Base-by-base conservation (phyloP, 2,113 vertebrate species). In the Symphodus melops region DNA sequence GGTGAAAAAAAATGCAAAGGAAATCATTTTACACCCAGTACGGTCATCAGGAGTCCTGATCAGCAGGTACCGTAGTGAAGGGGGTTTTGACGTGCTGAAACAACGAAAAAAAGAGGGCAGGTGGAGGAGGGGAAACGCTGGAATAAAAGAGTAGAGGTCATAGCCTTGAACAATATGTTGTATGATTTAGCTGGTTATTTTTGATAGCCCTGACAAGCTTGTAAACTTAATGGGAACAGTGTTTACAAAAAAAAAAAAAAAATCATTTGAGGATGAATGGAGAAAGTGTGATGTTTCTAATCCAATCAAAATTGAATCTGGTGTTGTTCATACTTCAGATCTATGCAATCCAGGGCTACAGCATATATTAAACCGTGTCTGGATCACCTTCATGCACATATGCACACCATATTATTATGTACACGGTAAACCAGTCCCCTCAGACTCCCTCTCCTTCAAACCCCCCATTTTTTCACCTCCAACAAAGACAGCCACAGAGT, bases 341-440 rank as follows among this genome's bases (percentile, higher is more conserved):
- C 33, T 25, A 66, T 69, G 55, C 62, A 58, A 11, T 80, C 76
- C 82, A 85, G 85, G 80, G 87, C 84, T 68, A 76, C 57, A 58
- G 79, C 73, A 82, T 85, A 82, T 61, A 86, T 90, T 85, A 88
- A n/a, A 61, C 63, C 20, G 17, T 48, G 79, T 80, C 77, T 79
- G 68, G 73, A 86, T 90, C 83, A 88, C 85, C 87, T 89, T 89
- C 90, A 88, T 91, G 90, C 86, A 83, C 86, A 86, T 81, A 67
- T 88, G 86, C 85, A 86, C 88, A 87, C 75, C 68, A 46, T 70
- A 81, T 83, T 65, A 81, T 83, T 71, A 83, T 75, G 68, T 76
- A 83, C 75, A 86, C 56, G 75, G 75, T 59, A 86, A 85, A 73
- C 37, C 78, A 60, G 25, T 57, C 77, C 72, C 66, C 65, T 64